A percentile compares a stretch with the other conserved stretches of the same genome.
Evolutionary conservation across 2,888 invertebrate genomes (phyloP).

Genomic region (Volucella zonaria): DNA sequence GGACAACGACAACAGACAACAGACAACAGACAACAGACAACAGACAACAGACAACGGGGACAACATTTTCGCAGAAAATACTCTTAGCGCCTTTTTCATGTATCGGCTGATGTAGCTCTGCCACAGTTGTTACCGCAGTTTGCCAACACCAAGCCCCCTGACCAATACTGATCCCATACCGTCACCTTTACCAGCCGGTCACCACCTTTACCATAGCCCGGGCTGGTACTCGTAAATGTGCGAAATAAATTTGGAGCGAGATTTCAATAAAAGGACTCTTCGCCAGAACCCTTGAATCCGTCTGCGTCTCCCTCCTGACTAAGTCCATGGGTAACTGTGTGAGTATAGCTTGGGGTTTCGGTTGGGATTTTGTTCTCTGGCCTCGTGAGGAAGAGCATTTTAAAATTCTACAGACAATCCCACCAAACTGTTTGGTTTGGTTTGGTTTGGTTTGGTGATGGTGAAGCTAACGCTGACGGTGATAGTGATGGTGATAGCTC

Average conservation of each 20-base stretch:
- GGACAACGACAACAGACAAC: constrained; percentile 62
- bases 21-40: constrained; percentile 64
- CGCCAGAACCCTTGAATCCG: not conserved
- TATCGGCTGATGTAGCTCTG: constrained; percentile 66
- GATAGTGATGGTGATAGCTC: constrained; percentile 51
- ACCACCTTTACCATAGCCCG: constrained; percentile 11
- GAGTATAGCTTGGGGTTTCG: constrained; percentile 16
- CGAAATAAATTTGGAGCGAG: constrained; percentile 74
- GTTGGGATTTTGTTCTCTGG: not conserved
- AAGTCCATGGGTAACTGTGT: constrained; percentile 35
- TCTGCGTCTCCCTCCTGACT: not conserved
- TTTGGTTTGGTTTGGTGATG: constrained; percentile 36
- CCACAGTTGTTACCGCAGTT: constrained; percentile 47
- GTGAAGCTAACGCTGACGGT: constrained; percentile 9
- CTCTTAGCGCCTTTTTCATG: constrained; percentile 74
- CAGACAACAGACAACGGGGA: constrained; percentile 12
- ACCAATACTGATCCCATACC: not conserved
- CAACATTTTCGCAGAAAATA: constrained; percentile 74
- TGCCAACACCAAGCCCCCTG: too few relatives aligned
- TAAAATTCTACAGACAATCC: constrained; percentile 64
- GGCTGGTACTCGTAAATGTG: constrained; percentile 52
- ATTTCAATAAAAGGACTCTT: constrained; percentile 67
- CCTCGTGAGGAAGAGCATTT: constrained; percentile 62
- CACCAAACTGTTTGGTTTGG: constrained; percentile 36
- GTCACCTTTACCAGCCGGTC: constrained; percentile 47